A percentile compares a stretch with the other conserved stretches of the same genome.
Conservation (phyloP, 2,888 invertebrate genomes). For the Hypomecis atomaria region DNA sequence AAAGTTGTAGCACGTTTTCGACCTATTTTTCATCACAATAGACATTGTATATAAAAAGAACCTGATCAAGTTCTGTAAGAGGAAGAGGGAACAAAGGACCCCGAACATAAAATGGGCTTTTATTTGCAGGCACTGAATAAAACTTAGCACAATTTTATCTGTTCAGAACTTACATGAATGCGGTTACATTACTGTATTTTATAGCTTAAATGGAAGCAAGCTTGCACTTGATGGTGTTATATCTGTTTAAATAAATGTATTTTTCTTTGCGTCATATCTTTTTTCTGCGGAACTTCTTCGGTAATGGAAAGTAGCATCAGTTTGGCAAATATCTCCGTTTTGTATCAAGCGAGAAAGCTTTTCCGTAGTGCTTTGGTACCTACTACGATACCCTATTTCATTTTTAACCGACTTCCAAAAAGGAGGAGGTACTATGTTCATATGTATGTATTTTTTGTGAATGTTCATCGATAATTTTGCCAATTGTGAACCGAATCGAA, state of each 20-base stretch:
- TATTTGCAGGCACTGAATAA: slow-evolving; percentile 15
- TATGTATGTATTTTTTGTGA: too few relatives aligned
- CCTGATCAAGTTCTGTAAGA: slow-evolving; percentile 7
- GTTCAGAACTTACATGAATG: not conserved
- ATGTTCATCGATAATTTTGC: too few relatives aligned
- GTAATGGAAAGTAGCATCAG: too few relatives aligned
- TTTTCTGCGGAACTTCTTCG: too few relatives aligned
- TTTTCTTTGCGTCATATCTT: not conserved
- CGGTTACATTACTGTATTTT: not conserved
- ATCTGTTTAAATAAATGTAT: too few relatives aligned
- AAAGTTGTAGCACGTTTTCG: slow-evolving; percentile 9
- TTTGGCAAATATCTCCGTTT: too few relatives aligned
- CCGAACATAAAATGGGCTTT: slow-evolving; percentile 3
- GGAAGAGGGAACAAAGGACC: slow-evolving; percentile 9
- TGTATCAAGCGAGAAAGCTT: too few relatives aligned
- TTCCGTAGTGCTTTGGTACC: too few relatives aligned
- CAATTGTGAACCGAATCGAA: too few relatives aligned
- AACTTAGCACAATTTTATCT: slow-evolving; percentile 10
- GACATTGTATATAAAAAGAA: slow-evolving; percentile 4
- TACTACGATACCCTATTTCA: too few relatives aligned
- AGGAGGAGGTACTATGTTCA: too few relatives aligned
- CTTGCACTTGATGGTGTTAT: not conserved
- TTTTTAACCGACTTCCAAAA: too few relatives aligned
- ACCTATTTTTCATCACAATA: slow-evolving; percentile 12
- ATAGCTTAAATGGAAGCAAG: not conserved